Percentiles rank a stretch among this genome's conserved stretches.
phyloP scores from a whole-genome alignment of 2,113 vertebrate genomes.

The Felis chaus region DNA sequence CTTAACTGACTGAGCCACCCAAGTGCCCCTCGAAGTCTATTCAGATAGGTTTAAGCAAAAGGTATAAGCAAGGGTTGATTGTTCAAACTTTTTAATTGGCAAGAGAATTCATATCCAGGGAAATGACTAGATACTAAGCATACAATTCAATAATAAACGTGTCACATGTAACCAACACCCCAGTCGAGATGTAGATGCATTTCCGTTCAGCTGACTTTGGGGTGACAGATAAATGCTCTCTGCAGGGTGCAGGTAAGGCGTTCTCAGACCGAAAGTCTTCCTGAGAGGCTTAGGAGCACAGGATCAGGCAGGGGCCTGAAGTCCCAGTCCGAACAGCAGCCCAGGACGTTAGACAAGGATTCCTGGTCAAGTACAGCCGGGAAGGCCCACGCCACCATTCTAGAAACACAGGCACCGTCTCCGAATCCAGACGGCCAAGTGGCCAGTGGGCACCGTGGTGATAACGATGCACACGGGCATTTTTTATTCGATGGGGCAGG shows the following conservation, averaged over 20 bases:
- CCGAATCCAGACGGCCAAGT: not conserved
- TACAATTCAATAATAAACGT: not conserved
- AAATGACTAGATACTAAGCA: not conserved
- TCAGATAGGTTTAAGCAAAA: not conserved
- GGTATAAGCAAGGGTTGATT: not conserved
- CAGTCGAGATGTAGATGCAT: not conserved
- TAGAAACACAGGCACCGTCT: not conserved
- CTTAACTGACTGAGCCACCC: not conserved
- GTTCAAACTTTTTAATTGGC: not conserved
- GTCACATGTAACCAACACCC: not conserved
- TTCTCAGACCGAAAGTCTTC: not conserved
- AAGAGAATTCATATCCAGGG: not conserved
- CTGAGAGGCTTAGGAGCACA: not conserved
- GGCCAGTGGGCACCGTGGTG: not conserved
- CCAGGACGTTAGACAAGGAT: not conserved
- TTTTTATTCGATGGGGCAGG: slow-evolving; percentile 27
- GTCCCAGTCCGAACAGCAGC: not conserved
- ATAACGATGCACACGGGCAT: not conserved
- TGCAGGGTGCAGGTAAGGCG: not conserved
- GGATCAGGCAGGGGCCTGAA: not conserved
- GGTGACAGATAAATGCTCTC: not conserved
- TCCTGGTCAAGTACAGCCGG: not conserved
- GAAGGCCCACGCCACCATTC: not conserved
- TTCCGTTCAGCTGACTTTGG: not conserved
- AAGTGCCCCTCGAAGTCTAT: not conserved